phyloP scores from a whole-genome alignment of 2,797 vertebrate genomes.

The Acrossocheilus fasciatus region DNA sequence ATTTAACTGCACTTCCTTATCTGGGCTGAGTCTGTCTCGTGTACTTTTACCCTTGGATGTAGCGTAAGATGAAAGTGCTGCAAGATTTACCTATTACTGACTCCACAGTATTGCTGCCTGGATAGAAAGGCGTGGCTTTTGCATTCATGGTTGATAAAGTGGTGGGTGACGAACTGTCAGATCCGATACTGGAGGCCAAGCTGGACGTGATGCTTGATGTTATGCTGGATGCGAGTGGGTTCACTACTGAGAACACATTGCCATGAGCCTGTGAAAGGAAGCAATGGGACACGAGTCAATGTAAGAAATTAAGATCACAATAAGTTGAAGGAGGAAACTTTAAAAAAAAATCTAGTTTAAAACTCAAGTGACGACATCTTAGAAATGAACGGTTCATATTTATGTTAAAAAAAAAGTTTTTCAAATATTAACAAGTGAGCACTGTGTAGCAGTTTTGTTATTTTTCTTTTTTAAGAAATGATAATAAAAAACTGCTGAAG shows the following conservation, averaged over 20 bases:
- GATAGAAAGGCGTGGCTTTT: slow-evolving; percentile 86
- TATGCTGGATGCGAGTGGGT: slow-evolving; percentile 87
- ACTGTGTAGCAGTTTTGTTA: not conserved
- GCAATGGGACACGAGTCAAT: not conserved
- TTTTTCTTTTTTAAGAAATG: not conserved
- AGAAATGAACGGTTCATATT: not conserved
- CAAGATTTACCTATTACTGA: slow-evolving; percentile 84
- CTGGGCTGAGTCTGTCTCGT: not conserved
- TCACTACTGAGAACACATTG: slow-evolving; percentile 84
- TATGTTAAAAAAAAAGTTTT: not conserved
- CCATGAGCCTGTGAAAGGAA: slow-evolving; percentile 81
- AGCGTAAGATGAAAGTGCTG: not conserved
- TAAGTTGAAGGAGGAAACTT: not conserved
- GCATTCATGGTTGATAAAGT: slow-evolving; percentile 85
- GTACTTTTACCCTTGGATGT: not conserved
- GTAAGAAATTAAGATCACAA: not conserved
- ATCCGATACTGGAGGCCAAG: slow-evolving; percentile 90
- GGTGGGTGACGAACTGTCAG: slow-evolving; percentile 90
- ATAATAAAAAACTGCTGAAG: not conserved
- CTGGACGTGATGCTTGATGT: slow-evolving; percentile 90
- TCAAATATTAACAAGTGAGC: not conserved
- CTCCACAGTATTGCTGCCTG: slow-evolving; percentile 87
- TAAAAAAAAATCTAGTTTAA: not conserved
- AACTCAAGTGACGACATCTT: not conserved
- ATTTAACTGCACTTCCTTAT: slow-evolving; percentile 20